phyloP scores from a whole-genome alignment of 2,797 vertebrate genomes.

The Novumbra hubbsi region DNA sequence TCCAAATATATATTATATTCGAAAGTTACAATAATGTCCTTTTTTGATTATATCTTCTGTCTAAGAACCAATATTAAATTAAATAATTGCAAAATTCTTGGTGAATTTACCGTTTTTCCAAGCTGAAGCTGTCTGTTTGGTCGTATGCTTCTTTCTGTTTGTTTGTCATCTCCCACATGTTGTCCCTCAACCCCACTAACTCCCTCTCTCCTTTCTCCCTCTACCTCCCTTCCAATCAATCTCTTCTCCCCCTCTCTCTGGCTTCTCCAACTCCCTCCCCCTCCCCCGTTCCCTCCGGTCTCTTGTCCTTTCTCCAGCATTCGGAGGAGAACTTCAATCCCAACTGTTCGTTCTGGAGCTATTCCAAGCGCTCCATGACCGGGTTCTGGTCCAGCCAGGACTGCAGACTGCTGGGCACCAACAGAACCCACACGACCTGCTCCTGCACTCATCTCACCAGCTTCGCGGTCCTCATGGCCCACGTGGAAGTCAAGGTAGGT shows the following conservation, averaged over 20 bases:
- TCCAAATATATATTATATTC: too few relatives aligned
- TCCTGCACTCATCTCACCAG: slow-evolving; percentile 98
- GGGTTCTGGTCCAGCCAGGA: slow-evolving; percentile 98
- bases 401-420: slow-evolving; percentile 90
- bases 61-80: too few relatives aligned
- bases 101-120: too few relatives aligned
- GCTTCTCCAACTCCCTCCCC: slow-evolving; percentile 29
- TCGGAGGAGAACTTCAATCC: slow-evolving; percentile 98
- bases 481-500: slow-evolving; percentile 93
- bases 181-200: slow-evolving; percentile 10
- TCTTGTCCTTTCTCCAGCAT: slow-evolving; percentile 71
- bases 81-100: too few relatives aligned
- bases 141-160: neutral
- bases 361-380: slow-evolving; percentile 95
- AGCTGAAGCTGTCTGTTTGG: too few relatives aligned
- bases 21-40: too few relatives aligned
- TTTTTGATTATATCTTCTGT: too few relatives aligned
- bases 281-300: slow-evolving; percentile 42
- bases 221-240: neutral
- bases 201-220: neutral
- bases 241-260: slow-evolving; percentile 3
- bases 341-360: slow-evolving; percentile 99
- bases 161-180: slow-evolving; percentile 15
- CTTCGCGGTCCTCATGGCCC: slow-evolving; percentile 96
- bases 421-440: slow-evolving; percentile 94